Evolutionary conservation across 2,888 invertebrate genomes (phyloP).

Genomic region (Agonum fuliginosum): DNA sequence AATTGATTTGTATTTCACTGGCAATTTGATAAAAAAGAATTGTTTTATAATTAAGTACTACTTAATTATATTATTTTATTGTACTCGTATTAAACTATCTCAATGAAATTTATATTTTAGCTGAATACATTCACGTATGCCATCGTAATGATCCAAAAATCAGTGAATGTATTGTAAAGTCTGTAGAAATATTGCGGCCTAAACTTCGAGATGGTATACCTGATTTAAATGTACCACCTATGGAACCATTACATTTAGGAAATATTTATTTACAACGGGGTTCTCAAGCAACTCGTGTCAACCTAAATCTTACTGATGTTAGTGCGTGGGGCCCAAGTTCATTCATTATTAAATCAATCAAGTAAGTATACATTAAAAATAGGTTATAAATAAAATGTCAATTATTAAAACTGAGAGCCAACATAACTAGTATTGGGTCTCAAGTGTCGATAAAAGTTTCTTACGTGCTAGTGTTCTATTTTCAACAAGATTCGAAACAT

Average conservation of each 20-base stretch:
- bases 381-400: no score
- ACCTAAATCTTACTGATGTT: constrained; percentile 78
- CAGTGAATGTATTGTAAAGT: constrained; percentile 69
- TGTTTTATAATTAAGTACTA: no score
- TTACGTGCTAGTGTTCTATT: no score
- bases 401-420: no score
- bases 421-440: no score
- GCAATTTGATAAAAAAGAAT: no score
- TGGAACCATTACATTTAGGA: constrained; percentile 73
- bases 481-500: no score
- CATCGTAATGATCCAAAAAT: constrained; percentile 69
- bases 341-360: constrained; percentile 77
- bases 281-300: constrained; percentile 71
- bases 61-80: no score
- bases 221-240: constrained; percentile 75
- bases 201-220: constrained; percentile 72
- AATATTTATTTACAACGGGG: constrained; percentile 67
- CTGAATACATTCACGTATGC: constrained; percentile 69
- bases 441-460: no score
- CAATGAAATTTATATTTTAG: constrained; percentile 64
- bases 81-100: no score
- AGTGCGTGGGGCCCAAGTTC: constrained; percentile 78
- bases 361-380: no score
- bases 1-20: no score
- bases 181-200: constrained; percentile 69